Base-by-base conservation (phyloP, 2,797 vertebrate genomes). In the Neostethus bicornis region DNA sequence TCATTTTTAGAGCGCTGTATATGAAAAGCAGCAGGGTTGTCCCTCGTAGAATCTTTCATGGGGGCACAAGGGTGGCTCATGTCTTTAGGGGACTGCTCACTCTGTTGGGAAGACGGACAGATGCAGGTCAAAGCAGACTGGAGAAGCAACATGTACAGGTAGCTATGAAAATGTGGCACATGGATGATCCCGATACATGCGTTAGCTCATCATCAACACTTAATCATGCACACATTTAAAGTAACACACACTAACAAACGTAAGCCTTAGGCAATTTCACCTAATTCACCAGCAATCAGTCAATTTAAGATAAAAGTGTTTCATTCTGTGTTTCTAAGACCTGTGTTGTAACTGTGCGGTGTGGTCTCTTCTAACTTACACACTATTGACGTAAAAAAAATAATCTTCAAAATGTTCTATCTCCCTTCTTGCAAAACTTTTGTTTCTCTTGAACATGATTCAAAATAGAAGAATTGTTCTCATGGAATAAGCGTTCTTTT, bases 1-100 rank as follows among this genome's bases (percentile, higher is more conserved):
- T 95, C 93, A 66, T 92, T 92, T 90, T 95, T 96, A 85, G 93
- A 90, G 62, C 74, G 66, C 75, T 93, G 92, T 66, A 91, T 79
- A 63, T 94, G 92, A 91, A 95, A 97, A 65, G 91, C 86, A 81
- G 91, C 77, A 65, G 86, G 83, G 89, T 92, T 86, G 87, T 92
- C 92, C 91, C 92, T 85, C 81, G 91, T 92, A 60, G 91, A 90
- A 66, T 94, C 92, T 93, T 95, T 95, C 82, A 92, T 92, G 64
- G 91, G 85, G 73, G 90, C 87, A 76, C 92, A 93, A 41, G 88
- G 87, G 84, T 93, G 92, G 85, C 87, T 90, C 90, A 92, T 90
- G 86, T 95, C 92, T 89, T 91, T 92, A 83, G 91, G 90, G 69
- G 94, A 92, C 84, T 91, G 92, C 68, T 95, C 93, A 81, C 84